Conservation (phyloP, 2,797 vertebrate genomes). For the Acipenser ruthenus region DNA sequence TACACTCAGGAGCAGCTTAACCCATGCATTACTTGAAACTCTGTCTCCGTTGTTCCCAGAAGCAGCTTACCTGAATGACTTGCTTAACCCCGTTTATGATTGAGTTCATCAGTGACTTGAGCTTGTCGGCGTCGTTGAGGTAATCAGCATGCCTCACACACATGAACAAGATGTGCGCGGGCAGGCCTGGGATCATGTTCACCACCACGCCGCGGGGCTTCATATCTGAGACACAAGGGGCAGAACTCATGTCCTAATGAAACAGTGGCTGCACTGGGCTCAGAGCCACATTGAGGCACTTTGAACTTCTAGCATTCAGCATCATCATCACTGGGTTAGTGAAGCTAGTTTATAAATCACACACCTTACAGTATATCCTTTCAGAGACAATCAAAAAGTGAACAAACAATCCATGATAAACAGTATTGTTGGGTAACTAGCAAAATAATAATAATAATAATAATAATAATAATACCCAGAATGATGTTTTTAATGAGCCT, state of each 20-base stretch:
- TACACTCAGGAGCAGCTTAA: no score
- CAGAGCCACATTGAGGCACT: neutral
- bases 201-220: slow-evolving; percentile 89
- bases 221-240: slow-evolving; percentile 58
- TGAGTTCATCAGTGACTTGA: slow-evolving; percentile 82
- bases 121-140: slow-evolving; percentile 73
- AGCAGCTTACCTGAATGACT: slow-evolving; percentile 67
- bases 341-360: neutral
- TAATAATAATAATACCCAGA: slow-evolving; percentile 59
- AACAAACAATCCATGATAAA: no score
- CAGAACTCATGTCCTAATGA: neutral
- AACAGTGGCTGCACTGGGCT: neutral
- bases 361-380: no score
- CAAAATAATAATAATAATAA: neutral
- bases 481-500: slow-evolving; percentile 80
- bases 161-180: slow-evolving; percentile 88
- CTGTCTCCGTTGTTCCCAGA: no score
- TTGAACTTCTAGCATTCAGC: neutral
- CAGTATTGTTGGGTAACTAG: neutral
- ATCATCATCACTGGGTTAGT: neutral
- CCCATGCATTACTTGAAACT: no score
- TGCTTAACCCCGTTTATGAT: slow-evolving; percentile 75
- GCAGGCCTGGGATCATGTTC: slow-evolving; percentile 85
- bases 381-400: no score
- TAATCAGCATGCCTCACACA: slow-evolving; percentile 87